Conservation (phyloP, 2,113 vertebrate species). For the Mohoua ochrocephala region DNA sequence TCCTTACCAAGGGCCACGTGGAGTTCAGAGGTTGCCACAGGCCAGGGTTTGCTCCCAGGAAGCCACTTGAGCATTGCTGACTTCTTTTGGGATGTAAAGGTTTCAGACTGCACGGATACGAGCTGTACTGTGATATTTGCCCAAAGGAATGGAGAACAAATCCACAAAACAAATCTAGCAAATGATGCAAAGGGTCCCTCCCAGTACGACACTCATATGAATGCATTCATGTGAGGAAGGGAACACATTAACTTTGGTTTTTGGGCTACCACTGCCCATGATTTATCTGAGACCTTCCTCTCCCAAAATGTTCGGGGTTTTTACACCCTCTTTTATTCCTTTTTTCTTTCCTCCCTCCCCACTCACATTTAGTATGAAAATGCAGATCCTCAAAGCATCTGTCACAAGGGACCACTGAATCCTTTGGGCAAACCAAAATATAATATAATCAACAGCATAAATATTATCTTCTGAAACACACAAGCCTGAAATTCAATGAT, state of each 20-base stretch:
- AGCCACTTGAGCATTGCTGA: not conserved
- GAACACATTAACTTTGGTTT: not conserved
- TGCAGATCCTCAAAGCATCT: not conserved
- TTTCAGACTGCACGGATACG: rapidly evolving
- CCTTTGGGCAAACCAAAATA: not conserved
- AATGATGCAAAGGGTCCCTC: not conserved
- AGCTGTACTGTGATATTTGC: not conserved
- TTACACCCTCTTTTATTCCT: rapidly evolving
- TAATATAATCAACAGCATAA: not conserved
- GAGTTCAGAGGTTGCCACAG: not conserved
- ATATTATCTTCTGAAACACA: not conserved
- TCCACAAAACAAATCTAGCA: not conserved
- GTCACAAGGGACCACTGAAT: not conserved
- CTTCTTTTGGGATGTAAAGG: not conserved
- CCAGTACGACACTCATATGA: not conserved
- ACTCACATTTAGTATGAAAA: not conserved
- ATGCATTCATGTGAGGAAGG: not conserved
- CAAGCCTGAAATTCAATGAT: not conserved
- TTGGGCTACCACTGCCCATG: not conserved
- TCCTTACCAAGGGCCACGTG: not conserved
- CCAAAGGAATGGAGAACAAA: not conserved
- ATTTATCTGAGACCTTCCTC: not conserved
- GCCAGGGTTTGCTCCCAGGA: not conserved
- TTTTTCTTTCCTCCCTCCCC: not conserved
- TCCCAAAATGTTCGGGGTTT: not conserved